Evolutionary conservation across 2,797 vertebrate species (phyloP).

Genomic region (Margarornis squamiger): DNA sequence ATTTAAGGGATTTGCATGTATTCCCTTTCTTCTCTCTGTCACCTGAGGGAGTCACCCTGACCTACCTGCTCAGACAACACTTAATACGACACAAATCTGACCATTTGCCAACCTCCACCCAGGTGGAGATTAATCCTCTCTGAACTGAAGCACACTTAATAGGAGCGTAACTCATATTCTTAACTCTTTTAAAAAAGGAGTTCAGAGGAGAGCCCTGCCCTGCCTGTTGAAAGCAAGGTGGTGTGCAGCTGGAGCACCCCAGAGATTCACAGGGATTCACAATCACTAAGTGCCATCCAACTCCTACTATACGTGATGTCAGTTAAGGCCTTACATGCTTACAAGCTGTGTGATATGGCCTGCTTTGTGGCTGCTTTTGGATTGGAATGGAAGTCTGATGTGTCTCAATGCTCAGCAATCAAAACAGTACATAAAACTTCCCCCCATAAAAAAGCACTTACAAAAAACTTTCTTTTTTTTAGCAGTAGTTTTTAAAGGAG

Average conservation of each 20-base stretch:
- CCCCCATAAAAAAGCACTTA: neutral
- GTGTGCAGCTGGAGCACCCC: neutral
- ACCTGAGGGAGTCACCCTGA: neutral
- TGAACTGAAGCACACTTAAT: neutral
- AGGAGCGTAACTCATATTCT: neutral
- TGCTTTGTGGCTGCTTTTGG: neutral
- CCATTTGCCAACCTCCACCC: neutral
- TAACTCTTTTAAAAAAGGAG: neutral
- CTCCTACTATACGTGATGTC: neutral
- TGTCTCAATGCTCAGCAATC: neutral
- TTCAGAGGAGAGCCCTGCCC: neutral
- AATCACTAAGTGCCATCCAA: neutral
- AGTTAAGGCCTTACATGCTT: neutral
- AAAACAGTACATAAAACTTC: neutral
- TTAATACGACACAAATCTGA: neutral
- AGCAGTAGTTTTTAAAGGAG: neutral
- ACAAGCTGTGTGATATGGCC: neutral
- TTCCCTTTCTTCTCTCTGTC: neutral
- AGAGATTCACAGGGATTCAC: neutral
- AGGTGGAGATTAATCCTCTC: neutral
- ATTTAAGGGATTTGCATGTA: neutral
- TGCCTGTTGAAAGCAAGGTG: neutral
- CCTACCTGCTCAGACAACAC: neutral
- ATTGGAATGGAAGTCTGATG: neutral
- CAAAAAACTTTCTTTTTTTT: fast-evolving